phyloP scores from a whole-genome alignment of 2,888 invertebrate genomes.

The Tiphia femorata region DNA sequence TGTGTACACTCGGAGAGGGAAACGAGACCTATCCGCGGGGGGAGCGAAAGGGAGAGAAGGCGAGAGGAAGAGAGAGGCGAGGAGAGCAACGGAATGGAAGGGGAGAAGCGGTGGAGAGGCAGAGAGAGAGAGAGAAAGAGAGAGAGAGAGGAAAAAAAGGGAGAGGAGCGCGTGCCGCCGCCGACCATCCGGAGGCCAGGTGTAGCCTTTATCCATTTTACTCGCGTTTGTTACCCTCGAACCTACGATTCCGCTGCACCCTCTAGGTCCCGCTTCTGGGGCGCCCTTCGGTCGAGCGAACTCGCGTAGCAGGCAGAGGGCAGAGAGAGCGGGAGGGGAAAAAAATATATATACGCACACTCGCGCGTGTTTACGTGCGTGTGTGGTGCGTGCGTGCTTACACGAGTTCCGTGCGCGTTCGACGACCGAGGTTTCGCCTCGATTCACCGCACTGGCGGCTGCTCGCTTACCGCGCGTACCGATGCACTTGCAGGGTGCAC shows the following conservation, averaged over 20 bases:
- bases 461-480: too few relatives aligned
- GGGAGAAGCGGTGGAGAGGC: too few relatives aligned
- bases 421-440: constrained; percentile 41
- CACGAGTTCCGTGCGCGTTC: constrained; percentile 31
- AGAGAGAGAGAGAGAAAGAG: constrained; percentile 20
- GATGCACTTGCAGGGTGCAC: too few relatives aligned
- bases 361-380: background rate
- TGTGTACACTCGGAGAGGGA: constrained; percentile 49
- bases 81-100: too few relatives aligned
- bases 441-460: too few relatives aligned
- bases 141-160: constrained; percentile 21
- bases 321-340: constrained; percentile 13
- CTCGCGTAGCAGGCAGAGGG: too few relatives aligned
- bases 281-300: constrained; percentile 41
- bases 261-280: constrained; percentile 48
- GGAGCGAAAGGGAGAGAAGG: constrained; percentile 20
- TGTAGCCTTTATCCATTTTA: constrained; percentile 65
- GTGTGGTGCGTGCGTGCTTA: background rate
- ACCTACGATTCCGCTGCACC: constrained; percentile 54
- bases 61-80: too few relatives aligned
- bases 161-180: constrained; percentile 55
- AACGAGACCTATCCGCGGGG: constrained; percentile 43
- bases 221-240: constrained; percentile 56
- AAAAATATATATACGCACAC: constrained; percentile 12
- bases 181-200: constrained; percentile 66